These are phyloP conservation scores for Eristalis arbustorum DNA, from an alignment of 2,888 invertebrate species.

Conservation along the genomic window DNA sequence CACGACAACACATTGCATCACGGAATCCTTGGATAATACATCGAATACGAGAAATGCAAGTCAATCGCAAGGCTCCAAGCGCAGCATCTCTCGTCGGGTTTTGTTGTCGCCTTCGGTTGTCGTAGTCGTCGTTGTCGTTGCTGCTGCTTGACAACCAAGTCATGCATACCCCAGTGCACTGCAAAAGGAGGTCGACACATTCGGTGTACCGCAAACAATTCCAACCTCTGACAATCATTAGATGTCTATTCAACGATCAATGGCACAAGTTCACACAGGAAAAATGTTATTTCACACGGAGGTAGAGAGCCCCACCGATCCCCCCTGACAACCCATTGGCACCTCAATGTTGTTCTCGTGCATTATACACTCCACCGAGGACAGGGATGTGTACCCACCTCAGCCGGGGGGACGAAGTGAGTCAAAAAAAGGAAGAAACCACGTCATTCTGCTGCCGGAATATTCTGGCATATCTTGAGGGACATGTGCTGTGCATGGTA, in stretches of 20 bases:
- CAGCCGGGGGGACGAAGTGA: too few species aligned
- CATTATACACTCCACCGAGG: constrained; percentile 25
- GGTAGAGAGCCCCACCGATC: background rate
- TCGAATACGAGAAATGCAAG: background rate
- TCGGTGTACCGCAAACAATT: constrained; percentile 51
- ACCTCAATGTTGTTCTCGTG: constrained; percentile 42
- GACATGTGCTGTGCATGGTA: background rate
- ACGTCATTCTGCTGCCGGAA: constrained; percentile 22
- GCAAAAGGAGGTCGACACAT: constrained; percentile 54
- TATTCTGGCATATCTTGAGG: constrained; percentile 24
- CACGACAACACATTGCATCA: background rate
- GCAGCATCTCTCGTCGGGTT: background rate
- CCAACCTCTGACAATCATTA: constrained; percentile 43
- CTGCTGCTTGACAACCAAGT: background rate
- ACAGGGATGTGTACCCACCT: constrained; percentile 4
- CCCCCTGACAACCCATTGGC: background rate
- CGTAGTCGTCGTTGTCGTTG: too few species aligned
- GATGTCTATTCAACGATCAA: constrained; percentile 57
- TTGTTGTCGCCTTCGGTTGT: background rate
- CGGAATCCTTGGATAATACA: background rate
- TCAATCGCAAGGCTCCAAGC: background rate
- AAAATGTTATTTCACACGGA: constrained; percentile 54
- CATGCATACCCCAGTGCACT: constrained; percentile 35
- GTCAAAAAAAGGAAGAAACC: constrained; percentile 6
- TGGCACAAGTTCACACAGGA: constrained; percentile 30